Evolutionary conservation across 2,888 invertebrate species (phyloP), one percentile per base, ranked within the genome.

Genomic region (Villa cingulata): DNA sequence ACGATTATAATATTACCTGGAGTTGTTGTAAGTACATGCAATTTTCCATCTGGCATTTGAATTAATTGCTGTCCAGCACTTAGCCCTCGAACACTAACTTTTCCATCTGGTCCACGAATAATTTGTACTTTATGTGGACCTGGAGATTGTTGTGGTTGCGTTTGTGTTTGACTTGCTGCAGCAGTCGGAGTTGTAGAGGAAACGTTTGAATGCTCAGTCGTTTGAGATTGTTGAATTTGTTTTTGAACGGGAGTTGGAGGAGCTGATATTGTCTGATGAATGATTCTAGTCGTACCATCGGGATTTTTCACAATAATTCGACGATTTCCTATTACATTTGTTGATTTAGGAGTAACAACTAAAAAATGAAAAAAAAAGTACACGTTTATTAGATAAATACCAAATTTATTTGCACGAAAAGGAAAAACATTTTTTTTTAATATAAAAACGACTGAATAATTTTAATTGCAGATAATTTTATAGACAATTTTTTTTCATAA

Each of bases 61-160:
- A 94, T 82, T 48, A 95, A 72, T 62, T 94, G 92, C 63, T 95
- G 95, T 46, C 92, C 94, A 41, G 91, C 87, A 66, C 89, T 76
- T 10, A 95, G 73, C 1, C 95, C 95, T 51, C 88, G 80, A 2
- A 95, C 92, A 58, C 91, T 88, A 16, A 94, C 73, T 69, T 91
- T 90, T 20, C 94, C 94, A 66, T 91, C 90, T 0, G 89, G 85
- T 0, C 86, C 81, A 55, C 89, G 83, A 59, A 90, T 81, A 55
- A 95, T 89, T 73, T 94, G 92, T 15, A 95, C 86, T 62, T 86
- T 85, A 63, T 89, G 88, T 20, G 69, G 59, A 23, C 71, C 67
- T 61, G 80, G 70, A 76, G 58, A 79, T 68, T 19, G 80, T 77
- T 19, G 78, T 75, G 46, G 81, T 20, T 20, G 29, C 17, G 15